These are phyloP conservation scores for Neodiprion virginianus DNA, from an alignment of 1,140 invertebrate genomes.

Conservation along the genomic window DNA sequence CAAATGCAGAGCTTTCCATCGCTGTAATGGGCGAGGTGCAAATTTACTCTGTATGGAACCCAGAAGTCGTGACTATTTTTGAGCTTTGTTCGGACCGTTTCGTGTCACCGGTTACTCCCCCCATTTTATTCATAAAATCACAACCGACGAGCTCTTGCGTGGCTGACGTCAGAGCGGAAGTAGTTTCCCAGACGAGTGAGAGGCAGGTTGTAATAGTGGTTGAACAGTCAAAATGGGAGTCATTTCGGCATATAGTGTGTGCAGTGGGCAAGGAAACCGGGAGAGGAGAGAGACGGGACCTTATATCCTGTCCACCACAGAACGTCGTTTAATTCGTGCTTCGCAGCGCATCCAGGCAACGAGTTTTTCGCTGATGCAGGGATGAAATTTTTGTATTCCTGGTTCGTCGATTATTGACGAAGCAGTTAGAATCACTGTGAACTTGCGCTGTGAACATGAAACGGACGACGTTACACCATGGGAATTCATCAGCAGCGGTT, in stretches of 20 bases:
- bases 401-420: too few relatives aligned
- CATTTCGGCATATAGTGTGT: constrained; percentile 50
- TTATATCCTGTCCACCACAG: constrained; percentile 59
- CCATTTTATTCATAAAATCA: background rate
- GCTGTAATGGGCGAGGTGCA: too few relatives aligned
- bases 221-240: constrained; percentile 62
- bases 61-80: too few relatives aligned
- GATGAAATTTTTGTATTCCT: too few relatives aligned
- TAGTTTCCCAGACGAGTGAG: constrained; percentile 61
- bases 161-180: constrained; percentile 51
- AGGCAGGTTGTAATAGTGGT: constrained; percentile 56
- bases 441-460: too few relatives aligned
- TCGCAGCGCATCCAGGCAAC: background rate
- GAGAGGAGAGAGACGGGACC: constrained; percentile 45
- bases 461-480: too few relatives aligned
- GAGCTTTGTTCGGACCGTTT: too few relatives aligned
- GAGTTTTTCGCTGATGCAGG: background rate
- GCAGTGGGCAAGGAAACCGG: constrained; percentile 38
- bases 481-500: too few relatives aligned
- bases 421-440: too few relatives aligned
- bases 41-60: too few relatives aligned
- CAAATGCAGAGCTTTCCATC: too few relatives aligned
- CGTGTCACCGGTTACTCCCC: background rate
- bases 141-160: constrained; percentile 7
- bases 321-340: constrained; percentile 20